Evolutionary conservation across 2,888 invertebrate species (phyloP).

Genomic region (Cabera pusaria): DNA sequence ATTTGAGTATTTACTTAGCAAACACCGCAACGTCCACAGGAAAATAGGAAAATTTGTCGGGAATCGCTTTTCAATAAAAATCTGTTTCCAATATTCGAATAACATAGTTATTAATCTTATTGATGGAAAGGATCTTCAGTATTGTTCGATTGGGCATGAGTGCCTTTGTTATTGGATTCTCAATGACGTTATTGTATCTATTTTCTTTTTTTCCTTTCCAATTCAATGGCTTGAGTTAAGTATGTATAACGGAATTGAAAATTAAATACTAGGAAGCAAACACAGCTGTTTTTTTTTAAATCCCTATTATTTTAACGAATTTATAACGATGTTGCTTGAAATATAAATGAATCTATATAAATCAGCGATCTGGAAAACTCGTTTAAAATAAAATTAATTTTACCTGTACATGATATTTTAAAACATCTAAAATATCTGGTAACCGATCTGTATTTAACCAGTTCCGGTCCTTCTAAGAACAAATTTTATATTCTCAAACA

Average conservation of each 20-base stretch:
- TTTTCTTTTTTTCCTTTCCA: constrained; percentile 7
- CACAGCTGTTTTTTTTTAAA: too few relatives aligned
- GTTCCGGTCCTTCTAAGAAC: constrained; percentile 9
- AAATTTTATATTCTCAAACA: neutral
- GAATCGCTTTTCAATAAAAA: too few relatives aligned
- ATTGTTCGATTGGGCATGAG: constrained; percentile 10
- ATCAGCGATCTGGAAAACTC: too few relatives aligned
- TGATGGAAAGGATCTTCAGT: constrained; percentile 9
- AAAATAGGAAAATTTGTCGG: too few relatives aligned
- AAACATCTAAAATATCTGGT: too few relatives aligned
- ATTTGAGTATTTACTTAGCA: too few relatives aligned
- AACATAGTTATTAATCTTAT: neutral
- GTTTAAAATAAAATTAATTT: too few relatives aligned
- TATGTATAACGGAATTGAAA: neutral
- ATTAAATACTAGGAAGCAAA: neutral
- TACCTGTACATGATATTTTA: too few relatives aligned
- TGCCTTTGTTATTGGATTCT: constrained; percentile 11
- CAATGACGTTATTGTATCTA: constrained; percentile 2
- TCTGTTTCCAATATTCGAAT: neutral
- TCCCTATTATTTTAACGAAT: too few relatives aligned
- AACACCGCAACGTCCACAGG: too few relatives aligned
- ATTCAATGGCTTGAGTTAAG: neutral
- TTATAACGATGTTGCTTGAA: too few relatives aligned
- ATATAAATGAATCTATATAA: too few relatives aligned
- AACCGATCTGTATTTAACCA: neutral